phyloP scores from a whole-genome alignment of 1,140 invertebrate genomes.

The Aphidius ervi region DNA sequence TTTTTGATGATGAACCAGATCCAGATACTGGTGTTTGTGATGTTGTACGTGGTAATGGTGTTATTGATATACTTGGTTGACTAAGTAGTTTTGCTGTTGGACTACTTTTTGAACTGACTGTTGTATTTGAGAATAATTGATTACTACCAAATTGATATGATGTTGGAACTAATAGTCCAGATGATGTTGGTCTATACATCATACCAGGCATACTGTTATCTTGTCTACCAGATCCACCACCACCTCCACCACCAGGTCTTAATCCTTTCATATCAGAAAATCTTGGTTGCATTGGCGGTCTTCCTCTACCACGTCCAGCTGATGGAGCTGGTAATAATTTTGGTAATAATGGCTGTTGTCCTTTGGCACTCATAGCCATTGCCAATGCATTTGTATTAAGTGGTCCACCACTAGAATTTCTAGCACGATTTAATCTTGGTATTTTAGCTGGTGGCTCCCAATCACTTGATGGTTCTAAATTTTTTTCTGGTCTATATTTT shows the following conservation, averaged over 20 bases:
- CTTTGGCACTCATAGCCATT: constrained; percentile 46
- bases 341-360: constrained; percentile 54
- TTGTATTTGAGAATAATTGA: constrained; percentile 60
- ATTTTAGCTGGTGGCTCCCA: constrained; percentile 93
- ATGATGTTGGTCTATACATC: constrained; percentile 57
- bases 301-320: constrained; percentile 45
- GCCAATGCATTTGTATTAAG: constrained; percentile 47
- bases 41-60: constrained; percentile 71
- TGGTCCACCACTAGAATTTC: constrained; percentile 42
- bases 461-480: constrained; percentile 77
- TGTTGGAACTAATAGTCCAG: constrained; percentile 57
- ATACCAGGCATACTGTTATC: constrained; percentile 51
- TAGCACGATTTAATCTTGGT: constrained; percentile 64
- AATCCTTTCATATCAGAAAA: constrained; percentile 46
- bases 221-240: constrained; percentile 37
- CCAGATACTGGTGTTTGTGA: constrained; percentile 49
- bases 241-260: constrained; percentile 33
- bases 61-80: constrained; percentile 88
- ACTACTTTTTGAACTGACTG: constrained; percentile 49
- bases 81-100: constrained; percentile 58
- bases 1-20: constrained; percentile 50
- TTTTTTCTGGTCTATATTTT: constrained; percentile 83
- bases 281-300: constrained; percentile 50
- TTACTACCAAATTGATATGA: constrained; percentile 59
- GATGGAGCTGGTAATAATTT: constrained; percentile 51